Percentiles rank a stretch among this genome's conserved stretches.
Conservation (phyloP, 1,140 invertebrate genomes). For the Akabosia matsudoensis region DNA sequence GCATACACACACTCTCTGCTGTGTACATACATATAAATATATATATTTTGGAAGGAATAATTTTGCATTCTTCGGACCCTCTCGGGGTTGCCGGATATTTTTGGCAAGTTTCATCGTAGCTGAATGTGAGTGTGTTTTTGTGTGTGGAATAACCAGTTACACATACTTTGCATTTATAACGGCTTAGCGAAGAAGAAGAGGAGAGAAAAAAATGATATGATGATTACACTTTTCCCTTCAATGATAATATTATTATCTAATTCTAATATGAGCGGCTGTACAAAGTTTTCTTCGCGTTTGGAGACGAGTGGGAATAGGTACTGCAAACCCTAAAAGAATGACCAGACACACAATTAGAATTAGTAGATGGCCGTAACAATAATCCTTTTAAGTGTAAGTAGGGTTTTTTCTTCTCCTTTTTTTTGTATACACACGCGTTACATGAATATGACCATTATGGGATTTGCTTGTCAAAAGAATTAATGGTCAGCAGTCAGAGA, state of each 20-base stretch:
- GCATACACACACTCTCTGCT: too few species aligned
- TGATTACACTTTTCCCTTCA: background rate
- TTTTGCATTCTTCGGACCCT: conserved; percentile 23
- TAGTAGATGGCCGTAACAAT: background rate
- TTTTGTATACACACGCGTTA: too few species aligned
- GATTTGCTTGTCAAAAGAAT: conserved; percentile 16
- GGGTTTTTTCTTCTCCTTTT: too few species aligned
- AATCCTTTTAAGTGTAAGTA: conserved; percentile 18
- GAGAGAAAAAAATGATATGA: background rate
- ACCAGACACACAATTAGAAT: too few species aligned
- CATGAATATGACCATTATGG: conserved; percentile 1
- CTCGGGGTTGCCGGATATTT: conserved; percentile 21
- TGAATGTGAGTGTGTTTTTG: background rate
- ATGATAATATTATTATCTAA: background rate
- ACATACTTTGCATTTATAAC: too few species aligned
- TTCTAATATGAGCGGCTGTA: too few species aligned
- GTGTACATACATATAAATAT: too few species aligned
- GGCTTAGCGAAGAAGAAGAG: background rate
- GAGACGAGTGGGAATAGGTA: too few species aligned
- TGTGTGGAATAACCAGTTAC: background rate
- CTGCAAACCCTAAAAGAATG: too few species aligned
- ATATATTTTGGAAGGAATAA: conserved; percentile 24
- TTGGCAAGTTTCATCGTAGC: conserved; percentile 18
- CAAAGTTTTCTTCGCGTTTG: too few species aligned
- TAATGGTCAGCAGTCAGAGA: conserved; percentile 11